phyloP scores from a whole-genome alignment of 2,113 vertebrate species.

The Hypanus sabinus region DNA sequence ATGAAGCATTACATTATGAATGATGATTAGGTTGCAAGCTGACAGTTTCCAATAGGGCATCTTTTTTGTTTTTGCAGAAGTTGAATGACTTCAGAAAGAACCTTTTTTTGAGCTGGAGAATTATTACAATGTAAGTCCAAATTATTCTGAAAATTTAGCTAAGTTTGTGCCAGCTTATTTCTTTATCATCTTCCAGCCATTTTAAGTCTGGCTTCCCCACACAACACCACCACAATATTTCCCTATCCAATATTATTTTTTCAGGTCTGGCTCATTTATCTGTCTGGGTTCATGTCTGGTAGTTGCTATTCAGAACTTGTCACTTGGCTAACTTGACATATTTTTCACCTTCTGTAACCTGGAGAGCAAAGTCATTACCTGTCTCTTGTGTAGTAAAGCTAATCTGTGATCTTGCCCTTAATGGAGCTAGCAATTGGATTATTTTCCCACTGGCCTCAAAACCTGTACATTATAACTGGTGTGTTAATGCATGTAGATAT shows the following conservation, averaged over 20 bases:
- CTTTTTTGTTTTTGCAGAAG: background rate
- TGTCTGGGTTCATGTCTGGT: background rate
- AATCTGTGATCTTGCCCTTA: too few relatives aligned
- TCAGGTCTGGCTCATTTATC: background rate
- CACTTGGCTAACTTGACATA: background rate
- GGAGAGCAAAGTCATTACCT: too few relatives aligned
- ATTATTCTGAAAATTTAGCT: background rate
- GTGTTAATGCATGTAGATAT: too few relatives aligned
- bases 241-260: background rate
- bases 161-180: background rate
- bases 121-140: background rate
- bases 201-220: background rate
- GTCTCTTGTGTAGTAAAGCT: too few relatives aligned
- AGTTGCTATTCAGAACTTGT: background rate
- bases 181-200: too few relatives aligned
- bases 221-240: background rate
- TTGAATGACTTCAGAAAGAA: background rate
- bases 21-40: slow-evolving; percentile 5
- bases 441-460: too few relatives aligned
- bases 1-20: slow-evolving; percentile 22
- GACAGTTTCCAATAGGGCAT: background rate
- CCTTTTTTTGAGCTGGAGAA: background rate
- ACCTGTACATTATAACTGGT: too few relatives aligned
- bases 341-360: too few relatives aligned
- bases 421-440: too few relatives aligned